A percentile compares a stretch with the other conserved stretches of the same genome.
These are phyloP conservation scores for Erythrocebus patas DNA, from an alignment of 2,113 vertebrate genomes.

Conservation along the genomic window DNA sequence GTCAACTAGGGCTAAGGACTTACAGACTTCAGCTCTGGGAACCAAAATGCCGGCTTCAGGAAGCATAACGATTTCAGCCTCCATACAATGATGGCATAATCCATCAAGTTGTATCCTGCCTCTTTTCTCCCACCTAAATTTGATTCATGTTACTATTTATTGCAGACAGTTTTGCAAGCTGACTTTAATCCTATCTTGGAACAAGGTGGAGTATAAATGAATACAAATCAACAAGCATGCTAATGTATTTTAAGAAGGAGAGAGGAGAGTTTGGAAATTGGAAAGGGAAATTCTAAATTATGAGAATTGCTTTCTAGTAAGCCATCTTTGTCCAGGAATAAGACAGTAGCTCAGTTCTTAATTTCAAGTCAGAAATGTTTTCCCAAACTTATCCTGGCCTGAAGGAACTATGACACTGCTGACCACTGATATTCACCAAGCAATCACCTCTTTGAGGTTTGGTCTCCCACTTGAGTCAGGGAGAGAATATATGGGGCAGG, in stretches of 20 bases:
- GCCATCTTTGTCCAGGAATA: not conserved
- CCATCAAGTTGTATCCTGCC: not conserved
- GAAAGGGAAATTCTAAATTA: not conserved
- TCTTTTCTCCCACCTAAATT: conserved; percentile 10
- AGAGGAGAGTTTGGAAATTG: not conserved
- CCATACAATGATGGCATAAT: not conserved
- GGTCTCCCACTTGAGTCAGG: not conserved
- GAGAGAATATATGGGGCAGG: not conserved
- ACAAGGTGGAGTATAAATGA: not conserved
- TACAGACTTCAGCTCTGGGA: not conserved
- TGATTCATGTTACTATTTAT: not conserved
- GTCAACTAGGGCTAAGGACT: not conserved
- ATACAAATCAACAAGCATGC: not conserved
- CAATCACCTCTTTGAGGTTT: not conserved
- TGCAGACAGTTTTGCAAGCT: not conserved
- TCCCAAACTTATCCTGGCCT: not conserved
- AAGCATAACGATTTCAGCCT: not conserved
- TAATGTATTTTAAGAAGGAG: not conserved
- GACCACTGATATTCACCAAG: not conserved
- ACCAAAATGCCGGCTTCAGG: not conserved
- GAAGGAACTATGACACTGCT: not conserved
- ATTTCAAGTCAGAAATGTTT: not conserved
- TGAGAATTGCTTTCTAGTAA: not conserved
- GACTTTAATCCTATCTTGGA: not conserved
- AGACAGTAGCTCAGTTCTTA: not conserved